Percentiles rank a stretch among this genome's conserved stretches.
Evolutionary conservation across 2,888 invertebrate species (phyloP).

Genomic region (Dryomyza anilis): DNA sequence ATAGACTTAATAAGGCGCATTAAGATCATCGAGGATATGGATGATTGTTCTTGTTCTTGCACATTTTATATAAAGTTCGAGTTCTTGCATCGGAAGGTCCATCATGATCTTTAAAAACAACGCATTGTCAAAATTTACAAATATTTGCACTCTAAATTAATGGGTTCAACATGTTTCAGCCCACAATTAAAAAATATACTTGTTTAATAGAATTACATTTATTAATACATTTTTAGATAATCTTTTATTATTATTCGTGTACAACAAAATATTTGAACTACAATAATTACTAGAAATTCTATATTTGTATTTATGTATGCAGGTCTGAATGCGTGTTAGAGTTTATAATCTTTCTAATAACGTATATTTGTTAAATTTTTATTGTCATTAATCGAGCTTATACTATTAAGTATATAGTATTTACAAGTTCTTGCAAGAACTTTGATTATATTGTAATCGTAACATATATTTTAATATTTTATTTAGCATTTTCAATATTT

Average conservation of each 20-base stretch:
- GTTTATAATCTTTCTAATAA: slow-evolving; percentile 2
- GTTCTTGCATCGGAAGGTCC: no score
- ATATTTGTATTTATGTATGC: slow-evolving; percentile 3
- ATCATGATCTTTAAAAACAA: no score
- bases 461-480: background rate
- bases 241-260: background rate
- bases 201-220: slow-evolving; percentile 9
- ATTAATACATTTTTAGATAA: slow-evolving; percentile 6
- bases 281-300: background rate
- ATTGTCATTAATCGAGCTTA: slow-evolving; percentile 36
- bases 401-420: slow-evolving; percentile 35
- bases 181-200: background rate
- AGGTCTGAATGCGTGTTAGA: background rate
- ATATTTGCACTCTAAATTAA: no score
- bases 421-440: slow-evolving; percentile 33
- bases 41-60: no score
- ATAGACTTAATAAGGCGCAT: no score
- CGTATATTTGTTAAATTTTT: slow-evolving; percentile 18
- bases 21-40: no score
- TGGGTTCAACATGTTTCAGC: no score
- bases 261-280: slow-evolving; percentile 17
- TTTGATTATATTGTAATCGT: slow-evolving; percentile 6
- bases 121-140: no score
- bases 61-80: no score
- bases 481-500: background rate